phyloP scores from a whole-genome alignment of 2,113 vertebrate genomes.

The Tenebrosternarchus preto region DNA sequence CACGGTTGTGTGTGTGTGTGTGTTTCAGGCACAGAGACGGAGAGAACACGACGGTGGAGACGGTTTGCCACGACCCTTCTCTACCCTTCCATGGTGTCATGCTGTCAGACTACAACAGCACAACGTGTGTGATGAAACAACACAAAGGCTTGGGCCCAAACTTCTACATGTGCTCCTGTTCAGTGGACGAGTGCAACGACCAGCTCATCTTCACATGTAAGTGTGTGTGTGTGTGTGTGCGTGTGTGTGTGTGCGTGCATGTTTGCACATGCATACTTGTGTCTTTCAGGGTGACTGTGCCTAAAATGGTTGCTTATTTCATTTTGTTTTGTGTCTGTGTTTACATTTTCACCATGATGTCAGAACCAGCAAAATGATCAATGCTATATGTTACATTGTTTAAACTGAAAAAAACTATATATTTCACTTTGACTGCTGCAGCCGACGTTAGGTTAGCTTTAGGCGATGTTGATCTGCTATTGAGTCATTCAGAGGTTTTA shows the following conservation, averaged over 20 bases:
- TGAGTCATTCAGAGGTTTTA: too few species aligned
- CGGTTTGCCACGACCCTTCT: slow-evolving; percentile 14
- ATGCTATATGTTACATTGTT: too few species aligned
- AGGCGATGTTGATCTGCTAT: too few species aligned
- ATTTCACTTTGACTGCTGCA: too few species aligned
- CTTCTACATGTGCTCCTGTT: slow-evolving; percentile 28
- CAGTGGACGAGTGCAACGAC: background rate
- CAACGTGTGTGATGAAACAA: background rate
- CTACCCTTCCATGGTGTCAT: background rate
- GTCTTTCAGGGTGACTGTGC: too few species aligned
- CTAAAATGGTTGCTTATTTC: too few species aligned
- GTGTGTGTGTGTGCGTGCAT: slow-evolving; percentile 65
- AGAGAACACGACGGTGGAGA: background rate
- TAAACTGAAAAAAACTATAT: too few species aligned
- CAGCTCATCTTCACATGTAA: slow-evolving; percentile 33
- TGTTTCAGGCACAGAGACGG: background rate
- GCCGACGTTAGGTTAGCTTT: too few species aligned
- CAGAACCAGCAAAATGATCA: too few species aligned
- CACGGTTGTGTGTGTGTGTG: slow-evolving; percentile 63
- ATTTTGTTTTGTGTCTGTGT: too few species aligned
- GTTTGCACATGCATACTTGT: too few species aligned
- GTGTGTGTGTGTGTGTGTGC: slow-evolving; percentile 63
- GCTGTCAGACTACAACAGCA: background rate
- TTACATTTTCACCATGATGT: too few species aligned
- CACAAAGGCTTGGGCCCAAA: background rate